phyloP scores from a whole-genome alignment of 2,888 invertebrate species.

The Uloborus plumipes region DNA sequence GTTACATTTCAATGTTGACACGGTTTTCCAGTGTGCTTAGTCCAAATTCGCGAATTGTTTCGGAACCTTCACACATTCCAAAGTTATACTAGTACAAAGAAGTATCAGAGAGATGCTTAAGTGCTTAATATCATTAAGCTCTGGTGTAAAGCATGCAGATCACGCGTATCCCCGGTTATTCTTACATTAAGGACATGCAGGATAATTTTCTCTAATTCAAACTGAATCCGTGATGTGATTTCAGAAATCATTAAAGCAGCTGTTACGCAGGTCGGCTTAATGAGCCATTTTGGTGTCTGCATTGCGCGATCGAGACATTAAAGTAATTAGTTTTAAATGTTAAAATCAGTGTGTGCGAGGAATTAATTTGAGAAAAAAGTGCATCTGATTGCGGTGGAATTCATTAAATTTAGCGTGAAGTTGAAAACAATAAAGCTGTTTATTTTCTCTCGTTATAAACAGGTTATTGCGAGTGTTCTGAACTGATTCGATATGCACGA shows the following conservation, averaged over 20 bases:
- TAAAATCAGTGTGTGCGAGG: background rate
- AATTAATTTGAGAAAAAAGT: too few species aligned
- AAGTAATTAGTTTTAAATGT: background rate
- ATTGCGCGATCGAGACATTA: background rate
- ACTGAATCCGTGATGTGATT: constrained; percentile 17
- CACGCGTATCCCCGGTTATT: constrained; percentile 25
- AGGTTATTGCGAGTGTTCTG: too few species aligned
- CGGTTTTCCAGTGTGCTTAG: too few species aligned
- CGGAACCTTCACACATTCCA: background rate
- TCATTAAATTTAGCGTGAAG: too few species aligned
- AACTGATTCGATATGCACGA: too few species aligned
- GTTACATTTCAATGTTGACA: background rate
- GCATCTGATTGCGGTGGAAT: too few species aligned
- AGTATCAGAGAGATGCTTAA: background rate
- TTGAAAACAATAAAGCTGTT: too few species aligned
- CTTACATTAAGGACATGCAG: constrained; percentile 19
- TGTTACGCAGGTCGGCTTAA: background rate
- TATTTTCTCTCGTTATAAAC: too few species aligned
- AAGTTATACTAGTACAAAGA: too few species aligned
- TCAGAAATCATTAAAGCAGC: constrained; percentile 1
- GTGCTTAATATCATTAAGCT: constrained; percentile 9
- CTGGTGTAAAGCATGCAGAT: constrained; percentile 13
- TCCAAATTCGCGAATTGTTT: background rate
- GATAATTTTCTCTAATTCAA: constrained; percentile 38
- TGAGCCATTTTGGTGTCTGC: constrained; percentile 13